A percentile compares a stretch with the other conserved stretches of the same genome.
Conservation (phyloP, 2,113 vertebrate species). For the Chloroceryle aenea region DNA sequence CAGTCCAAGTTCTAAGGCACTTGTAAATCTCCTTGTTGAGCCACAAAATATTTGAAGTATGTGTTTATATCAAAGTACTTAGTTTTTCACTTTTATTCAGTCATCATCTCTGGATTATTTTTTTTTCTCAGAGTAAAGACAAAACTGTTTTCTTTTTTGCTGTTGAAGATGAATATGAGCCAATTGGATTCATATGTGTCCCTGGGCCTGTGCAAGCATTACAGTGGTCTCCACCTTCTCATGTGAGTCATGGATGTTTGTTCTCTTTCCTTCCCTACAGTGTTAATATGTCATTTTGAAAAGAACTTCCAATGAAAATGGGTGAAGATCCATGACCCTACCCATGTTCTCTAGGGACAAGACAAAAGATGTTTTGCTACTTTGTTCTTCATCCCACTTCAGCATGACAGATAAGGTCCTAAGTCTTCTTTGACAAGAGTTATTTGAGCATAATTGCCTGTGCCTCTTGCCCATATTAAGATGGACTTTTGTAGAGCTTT, state of each 20-base stretch:
- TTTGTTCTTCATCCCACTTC: background rate
- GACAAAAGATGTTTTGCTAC: background rate
- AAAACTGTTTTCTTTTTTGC: conserved; percentile 92
- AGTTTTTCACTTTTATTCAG: background rate
- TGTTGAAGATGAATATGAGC: conserved; percentile 79
- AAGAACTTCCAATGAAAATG: background rate
- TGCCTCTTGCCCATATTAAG: background rate
- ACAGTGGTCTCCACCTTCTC: conserved; percentile 85
- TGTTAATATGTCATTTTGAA: background rate
- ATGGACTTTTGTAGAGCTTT: background rate
- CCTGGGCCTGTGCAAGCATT: conserved; percentile 87
- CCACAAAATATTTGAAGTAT: background rate
- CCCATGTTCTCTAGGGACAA: background rate
- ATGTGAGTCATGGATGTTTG: conserved; percentile 74
- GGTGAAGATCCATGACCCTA: background rate
- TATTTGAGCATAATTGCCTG: background rate
- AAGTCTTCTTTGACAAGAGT: background rate
- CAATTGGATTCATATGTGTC: conserved; percentile 88
- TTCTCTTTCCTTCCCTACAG: background rate
- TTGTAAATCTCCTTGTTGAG: background rate
- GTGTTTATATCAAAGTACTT: background rate
- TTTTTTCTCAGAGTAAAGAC: conserved; percentile 84
- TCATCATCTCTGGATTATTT: background rate
- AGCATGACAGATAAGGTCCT: background rate
- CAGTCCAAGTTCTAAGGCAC: background rate